phyloP scores from a whole-genome alignment of 2,888 invertebrate species.

The Synergus gifuensis region DNA sequence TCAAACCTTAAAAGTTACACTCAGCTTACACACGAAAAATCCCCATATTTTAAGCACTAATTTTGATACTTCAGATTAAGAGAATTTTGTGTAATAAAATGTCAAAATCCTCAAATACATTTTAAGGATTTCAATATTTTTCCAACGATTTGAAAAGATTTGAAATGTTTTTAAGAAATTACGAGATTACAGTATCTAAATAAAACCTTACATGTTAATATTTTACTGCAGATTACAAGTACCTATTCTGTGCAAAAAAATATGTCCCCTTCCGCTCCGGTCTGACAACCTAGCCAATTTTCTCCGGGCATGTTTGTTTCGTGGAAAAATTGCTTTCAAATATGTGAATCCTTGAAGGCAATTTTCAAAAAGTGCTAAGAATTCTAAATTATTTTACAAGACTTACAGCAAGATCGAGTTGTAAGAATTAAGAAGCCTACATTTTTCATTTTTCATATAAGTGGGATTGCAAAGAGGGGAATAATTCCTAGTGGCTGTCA shows the following conservation, averaged over 20 bases:
- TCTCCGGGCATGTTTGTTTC: background rate
- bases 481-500: conserved; percentile 5
- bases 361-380: background rate
- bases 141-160: no score
- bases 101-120: no score
- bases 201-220: no score
- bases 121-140: no score
- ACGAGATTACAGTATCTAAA: no score
- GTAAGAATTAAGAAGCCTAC: background rate
- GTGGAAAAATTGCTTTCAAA: background rate
- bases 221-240: no score
- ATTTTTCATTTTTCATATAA: background rate
- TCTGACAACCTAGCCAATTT: no score
- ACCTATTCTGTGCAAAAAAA: no score
- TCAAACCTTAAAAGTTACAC: conserved; percentile 49
- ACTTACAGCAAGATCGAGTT: background rate
- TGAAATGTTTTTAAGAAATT: no score
- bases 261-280: no score
- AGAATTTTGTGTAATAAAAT: no score
- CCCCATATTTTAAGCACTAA: background rate
- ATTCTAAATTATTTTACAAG: background rate
- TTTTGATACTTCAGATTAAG: background rate
- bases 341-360: background rate
- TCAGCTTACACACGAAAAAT: background rate
- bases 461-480: background rate